Evolutionary conservation across 1,140 invertebrate genomes (phyloP).

Genomic region (Bombus pyrosoma): DNA sequence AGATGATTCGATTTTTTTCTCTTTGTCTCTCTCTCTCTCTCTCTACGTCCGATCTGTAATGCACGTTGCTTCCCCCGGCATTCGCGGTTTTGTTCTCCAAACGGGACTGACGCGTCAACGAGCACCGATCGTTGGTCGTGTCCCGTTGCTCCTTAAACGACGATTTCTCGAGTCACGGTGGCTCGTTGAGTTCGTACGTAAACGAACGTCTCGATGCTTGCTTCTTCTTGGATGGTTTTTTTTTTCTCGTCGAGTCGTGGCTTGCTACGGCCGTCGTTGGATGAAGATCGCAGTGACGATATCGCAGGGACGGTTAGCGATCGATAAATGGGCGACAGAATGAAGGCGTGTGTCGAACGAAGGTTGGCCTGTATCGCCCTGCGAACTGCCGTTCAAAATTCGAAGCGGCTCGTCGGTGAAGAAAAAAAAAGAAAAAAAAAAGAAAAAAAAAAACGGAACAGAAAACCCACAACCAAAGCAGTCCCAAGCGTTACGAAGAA

Average conservation of each 20-base stretch:
- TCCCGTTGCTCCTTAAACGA: neutral
- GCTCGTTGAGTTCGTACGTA: neutral
- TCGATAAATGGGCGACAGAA: slow-evolving; percentile 36
- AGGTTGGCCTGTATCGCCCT: neutral
- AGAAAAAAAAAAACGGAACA: neutral
- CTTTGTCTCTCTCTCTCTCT: slow-evolving; percentile 22
- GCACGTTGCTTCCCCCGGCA: neutral
- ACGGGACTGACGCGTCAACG: neutral
- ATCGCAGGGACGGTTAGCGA: neutral
- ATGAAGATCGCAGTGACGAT: no score
- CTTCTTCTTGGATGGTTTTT: neutral
- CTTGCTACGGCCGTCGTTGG: neutral
- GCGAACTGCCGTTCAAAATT: slow-evolving; percentile 17
- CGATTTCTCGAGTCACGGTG: neutral
- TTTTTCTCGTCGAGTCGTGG: neutral
- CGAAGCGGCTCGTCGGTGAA: slow-evolving; percentile 11
- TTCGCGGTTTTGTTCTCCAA: neutral
- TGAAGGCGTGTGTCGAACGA: neutral
- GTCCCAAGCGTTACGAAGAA: slow-evolving; percentile 57
- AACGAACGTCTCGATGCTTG: neutral
- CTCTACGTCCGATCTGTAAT: slow-evolving; percentile 3
- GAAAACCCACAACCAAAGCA: slow-evolving; percentile 56
- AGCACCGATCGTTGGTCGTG: neutral
- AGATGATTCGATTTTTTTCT: slow-evolving; percentile 46
- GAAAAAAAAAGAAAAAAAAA: neutral